Percentiles rank a stretch among this genome's conserved stretches.
These are phyloP conservation scores for Acomys russatus DNA, from an alignment of 2,797 vertebrate species.

Conservation along the genomic window DNA sequence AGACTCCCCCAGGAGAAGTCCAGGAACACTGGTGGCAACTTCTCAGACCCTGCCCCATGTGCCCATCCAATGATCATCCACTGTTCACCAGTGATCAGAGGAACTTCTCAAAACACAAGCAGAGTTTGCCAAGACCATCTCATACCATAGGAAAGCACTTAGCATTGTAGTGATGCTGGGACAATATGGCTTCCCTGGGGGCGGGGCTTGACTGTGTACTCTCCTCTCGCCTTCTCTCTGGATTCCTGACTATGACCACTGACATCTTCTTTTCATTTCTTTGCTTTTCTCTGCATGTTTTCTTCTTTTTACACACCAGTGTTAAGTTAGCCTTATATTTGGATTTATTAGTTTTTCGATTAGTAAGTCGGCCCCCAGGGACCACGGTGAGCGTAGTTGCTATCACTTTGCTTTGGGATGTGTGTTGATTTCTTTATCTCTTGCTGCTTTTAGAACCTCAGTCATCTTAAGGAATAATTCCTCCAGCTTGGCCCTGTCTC, in stretches of 20 bases:
- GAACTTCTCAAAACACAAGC: background rate
- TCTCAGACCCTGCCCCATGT: background rate
- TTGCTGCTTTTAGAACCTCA: background rate
- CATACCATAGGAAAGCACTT: too few species aligned
- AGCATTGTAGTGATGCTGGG: too few species aligned
- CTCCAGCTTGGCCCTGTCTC: background rate
- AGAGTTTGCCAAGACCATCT: background rate
- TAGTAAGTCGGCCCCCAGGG: background rate
- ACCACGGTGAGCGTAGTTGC: background rate
- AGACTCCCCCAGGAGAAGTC: background rate
- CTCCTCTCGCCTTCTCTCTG: background rate
- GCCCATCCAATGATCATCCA: background rate
- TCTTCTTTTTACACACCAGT: background rate
- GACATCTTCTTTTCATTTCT: background rate
- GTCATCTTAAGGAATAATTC: background rate
- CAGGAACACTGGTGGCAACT: background rate
- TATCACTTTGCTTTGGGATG: background rate
- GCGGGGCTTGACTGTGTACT: background rate
- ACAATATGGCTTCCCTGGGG: background rate
- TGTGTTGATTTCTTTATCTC: background rate
- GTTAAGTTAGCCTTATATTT: background rate
- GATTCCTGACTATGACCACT: background rate
- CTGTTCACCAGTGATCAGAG: background rate
- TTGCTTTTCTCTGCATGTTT: background rate
- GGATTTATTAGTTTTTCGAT: background rate